These are phyloP conservation scores for Dryadula phaetusa DNA, from an alignment of 2,888 invertebrate genomes.

Conservation along the genomic window DNA sequence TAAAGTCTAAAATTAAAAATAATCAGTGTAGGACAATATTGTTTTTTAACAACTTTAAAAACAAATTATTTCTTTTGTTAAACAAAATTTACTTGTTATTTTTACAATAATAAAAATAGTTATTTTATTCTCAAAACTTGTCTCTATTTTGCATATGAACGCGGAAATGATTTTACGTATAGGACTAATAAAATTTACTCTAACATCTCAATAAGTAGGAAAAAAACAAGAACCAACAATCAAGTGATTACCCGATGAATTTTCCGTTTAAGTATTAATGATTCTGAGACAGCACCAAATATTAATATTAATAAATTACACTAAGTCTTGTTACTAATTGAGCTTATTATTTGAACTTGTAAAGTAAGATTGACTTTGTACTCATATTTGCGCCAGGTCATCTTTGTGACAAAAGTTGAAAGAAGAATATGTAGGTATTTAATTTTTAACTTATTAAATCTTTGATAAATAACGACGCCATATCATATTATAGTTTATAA, in stretches of 20 bases:
- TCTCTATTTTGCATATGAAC: neutral
- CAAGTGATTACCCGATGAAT: neutral
- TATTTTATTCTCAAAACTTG: neutral
- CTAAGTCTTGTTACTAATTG: conserved; percentile 44
- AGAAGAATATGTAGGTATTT: neutral
- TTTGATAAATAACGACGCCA: neutral
- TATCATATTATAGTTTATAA: neutral
- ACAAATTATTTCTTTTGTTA: neutral
- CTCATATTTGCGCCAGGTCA: conserved; percentile 27
- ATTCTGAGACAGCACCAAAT: conserved; percentile 25
- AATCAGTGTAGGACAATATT: neutral
- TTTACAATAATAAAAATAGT: neutral
- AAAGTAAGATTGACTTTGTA: conserved; percentile 40
- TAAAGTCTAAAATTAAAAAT: neutral
- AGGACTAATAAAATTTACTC: neutral
- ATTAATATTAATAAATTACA: conserved; percentile 33
- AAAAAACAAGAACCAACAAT: neutral
- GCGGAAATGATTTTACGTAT: neutral
- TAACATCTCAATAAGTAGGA: neutral
- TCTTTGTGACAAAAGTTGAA: conserved; percentile 3
- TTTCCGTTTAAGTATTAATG: neutral
- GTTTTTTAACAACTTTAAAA: neutral
- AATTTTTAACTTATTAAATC: neutral
- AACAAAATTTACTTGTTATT: neutral
- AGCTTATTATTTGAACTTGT: conserved; percentile 38